These are phyloP conservation scores for Cremastinae sp. DNA, from an alignment of 2,888 invertebrate species.

Conservation along the genomic window DNA sequence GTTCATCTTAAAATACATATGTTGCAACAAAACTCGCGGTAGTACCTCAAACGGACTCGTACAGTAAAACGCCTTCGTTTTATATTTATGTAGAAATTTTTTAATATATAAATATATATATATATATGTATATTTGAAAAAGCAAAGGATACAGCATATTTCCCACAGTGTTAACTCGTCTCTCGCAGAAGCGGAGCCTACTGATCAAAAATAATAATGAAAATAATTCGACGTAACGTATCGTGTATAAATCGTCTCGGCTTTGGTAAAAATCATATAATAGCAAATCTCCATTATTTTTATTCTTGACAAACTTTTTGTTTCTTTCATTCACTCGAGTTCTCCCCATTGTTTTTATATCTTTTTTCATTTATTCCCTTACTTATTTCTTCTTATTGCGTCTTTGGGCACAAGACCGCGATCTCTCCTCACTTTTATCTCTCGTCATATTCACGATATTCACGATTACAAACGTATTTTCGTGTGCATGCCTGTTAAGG, in stretches of 20 bases:
- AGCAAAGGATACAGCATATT: neutral
- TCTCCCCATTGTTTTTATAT: neutral
- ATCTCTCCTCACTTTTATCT: conserved; percentile 8
- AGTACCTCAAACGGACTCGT: neutral
- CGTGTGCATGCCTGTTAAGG: too few species aligned
- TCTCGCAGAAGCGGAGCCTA: neutral
- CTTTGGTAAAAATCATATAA: conserved; percentile 64
- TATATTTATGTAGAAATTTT: too few species aligned
- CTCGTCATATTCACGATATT: too few species aligned
- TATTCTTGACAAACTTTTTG: conserved; percentile 13
- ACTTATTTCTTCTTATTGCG: too few species aligned
- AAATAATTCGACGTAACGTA: conserved; percentile 51
- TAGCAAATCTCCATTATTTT: conserved; percentile 35
- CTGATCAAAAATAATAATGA: conserved; percentile 19
- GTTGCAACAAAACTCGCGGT: conserved; percentile 22
- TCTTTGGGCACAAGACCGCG: too few species aligned
- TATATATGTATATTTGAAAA: conserved; percentile 20
- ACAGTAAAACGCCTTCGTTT: conserved; percentile 7
- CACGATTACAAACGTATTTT: too few species aligned
- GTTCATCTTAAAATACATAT: neutral
- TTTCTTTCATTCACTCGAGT: conserved; percentile 20
- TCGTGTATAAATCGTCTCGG: conserved; percentile 58
- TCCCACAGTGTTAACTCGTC: conserved; percentile 16
- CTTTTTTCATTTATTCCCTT: too few species aligned
- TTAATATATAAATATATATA: too few species aligned